Evolutionary conservation across 2,797 vertebrate genomes (phyloP), one percentile per base, ranked within the genome.

Genomic region (Phylloscopus collybita): DNA sequence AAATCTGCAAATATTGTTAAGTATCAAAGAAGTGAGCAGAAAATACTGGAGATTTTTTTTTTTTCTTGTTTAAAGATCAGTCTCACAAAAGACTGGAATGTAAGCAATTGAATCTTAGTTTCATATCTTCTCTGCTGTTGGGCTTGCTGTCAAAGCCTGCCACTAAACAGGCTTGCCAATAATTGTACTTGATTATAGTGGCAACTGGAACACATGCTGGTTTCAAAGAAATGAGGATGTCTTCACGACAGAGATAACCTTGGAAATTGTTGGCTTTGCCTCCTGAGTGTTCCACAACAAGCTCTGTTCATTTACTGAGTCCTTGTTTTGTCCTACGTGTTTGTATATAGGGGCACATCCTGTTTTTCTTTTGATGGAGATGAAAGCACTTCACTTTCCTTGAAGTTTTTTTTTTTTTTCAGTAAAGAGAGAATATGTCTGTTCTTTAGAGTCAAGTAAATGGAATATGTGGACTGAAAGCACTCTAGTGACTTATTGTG

Each of bases 221-320:
- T 86, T 88, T 94, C 54, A 92, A 54, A 69, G 88, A 93, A 89
- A 91, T 72, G 42, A 90, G 95, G 93, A 91, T 93, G 61, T 91
- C 75, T 93, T 92, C 16, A 2, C 74, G 69, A 54, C 32, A 61
- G 29, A 90, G 93, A 92, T 94, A 96, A 96, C 95, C 72, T 93
- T 96, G 90, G 25, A 53, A 88, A 67, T 61, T 40, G 44, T 84
- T 89, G 53, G 11, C 61, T 73, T 80, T n/a, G 22, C 57, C 85
- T 74, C n/a, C 67, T n/a, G 23, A 69, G 19, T 61, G 45, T 88
- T 96, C 50, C 72, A 71, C 36, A 85, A 56, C 62, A 78, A 80
- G 30, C 79, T 82, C 56, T 88, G 62, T 73, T 87, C 65, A 20
- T 44, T 54, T 36, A 36, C 29, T 8, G 38, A 76, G 71, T 49